Evolutionary conservation across 2,797 vertebrate genomes (phyloP).

Genomic region (Triplophysa bombifrons): DNA sequence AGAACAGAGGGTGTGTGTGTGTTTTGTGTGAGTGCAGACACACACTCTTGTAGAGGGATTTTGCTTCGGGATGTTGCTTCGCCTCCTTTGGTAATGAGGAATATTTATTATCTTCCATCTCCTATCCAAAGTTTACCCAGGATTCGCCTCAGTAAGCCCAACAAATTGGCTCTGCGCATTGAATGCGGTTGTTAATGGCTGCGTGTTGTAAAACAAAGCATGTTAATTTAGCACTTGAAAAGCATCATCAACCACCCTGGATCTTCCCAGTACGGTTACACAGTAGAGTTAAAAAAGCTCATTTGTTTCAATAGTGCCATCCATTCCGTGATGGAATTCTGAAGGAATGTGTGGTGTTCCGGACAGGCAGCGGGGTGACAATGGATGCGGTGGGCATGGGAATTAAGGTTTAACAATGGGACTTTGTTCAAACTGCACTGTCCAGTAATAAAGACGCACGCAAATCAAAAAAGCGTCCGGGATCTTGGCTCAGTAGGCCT

Average conservation of each 20-base stretch:
- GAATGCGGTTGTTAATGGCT: constrained; percentile 19
- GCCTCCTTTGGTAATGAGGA: constrained; percentile 46
- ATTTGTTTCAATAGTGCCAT: constrained; percentile 41
- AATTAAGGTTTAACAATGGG: constrained; percentile 52
- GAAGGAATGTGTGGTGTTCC: constrained; percentile 53
- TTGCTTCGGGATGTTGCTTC: constrained; percentile 20
- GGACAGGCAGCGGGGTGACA: constrained; percentile 45
- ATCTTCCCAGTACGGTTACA: constrained; percentile 9
- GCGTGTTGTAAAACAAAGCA: neutral
- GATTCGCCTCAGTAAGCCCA: constrained; percentile 25
- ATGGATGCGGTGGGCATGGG: constrained; percentile 51
- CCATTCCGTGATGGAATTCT: constrained; percentile 53
- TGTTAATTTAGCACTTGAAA: constrained; percentile 28
- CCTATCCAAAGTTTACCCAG: constrained; percentile 32
- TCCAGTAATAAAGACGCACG: constrained; percentile 51
- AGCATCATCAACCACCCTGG: neutral
- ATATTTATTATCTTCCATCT: constrained; percentile 51
- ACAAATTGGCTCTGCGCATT: constrained; percentile 25
- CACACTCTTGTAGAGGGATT: constrained; percentile 16
- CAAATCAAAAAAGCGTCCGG: constrained; percentile 23
- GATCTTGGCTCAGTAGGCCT: neutral
- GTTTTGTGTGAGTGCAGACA: constrained; percentile 6
- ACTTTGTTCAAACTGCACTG: constrained; percentile 42
- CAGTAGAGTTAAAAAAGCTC: constrained; percentile 16
- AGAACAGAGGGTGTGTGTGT: constrained; percentile 18